Conservation (phyloP, 2,113 vertebrate genomes). For the Ophiodon elongatus region DNA sequence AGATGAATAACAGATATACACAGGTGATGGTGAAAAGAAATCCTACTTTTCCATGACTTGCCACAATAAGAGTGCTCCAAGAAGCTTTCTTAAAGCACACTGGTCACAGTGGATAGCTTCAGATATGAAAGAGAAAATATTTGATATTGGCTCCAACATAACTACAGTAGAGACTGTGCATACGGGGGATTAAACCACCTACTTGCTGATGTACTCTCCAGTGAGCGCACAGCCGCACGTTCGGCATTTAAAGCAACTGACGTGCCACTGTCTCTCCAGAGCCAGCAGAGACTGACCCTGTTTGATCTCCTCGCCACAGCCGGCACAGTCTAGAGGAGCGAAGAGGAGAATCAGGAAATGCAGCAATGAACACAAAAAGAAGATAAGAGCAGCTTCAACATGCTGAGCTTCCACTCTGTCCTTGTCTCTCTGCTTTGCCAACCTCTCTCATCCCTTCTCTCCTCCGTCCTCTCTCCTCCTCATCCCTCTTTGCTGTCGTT, state of each 20-base stretch:
- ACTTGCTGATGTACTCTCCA: conserved; percentile 99
- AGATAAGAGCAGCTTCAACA: conserved; percentile 18
- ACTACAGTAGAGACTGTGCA: neutral
- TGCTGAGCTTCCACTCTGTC: conserved; percentile 25
- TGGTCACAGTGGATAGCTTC: neutral
- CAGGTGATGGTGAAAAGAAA: neutral
- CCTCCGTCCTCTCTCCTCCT: conserved; percentile 19
- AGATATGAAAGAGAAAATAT: neutral
- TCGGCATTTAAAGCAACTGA: conserved; percentile 97
- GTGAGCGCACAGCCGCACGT: conserved; percentile 93
- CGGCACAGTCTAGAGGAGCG: conserved; percentile 89
- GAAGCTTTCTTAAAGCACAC: neutral
- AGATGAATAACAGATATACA: neutral
- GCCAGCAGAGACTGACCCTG: conserved; percentile 96
- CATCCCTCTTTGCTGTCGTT: conserved; percentile 15
- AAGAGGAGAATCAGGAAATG: neutral
- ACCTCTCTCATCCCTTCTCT: conserved; percentile 34
- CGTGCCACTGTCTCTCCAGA: conserved; percentile 97
- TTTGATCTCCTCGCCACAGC: conserved; percentile 96
- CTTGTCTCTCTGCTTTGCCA: conserved; percentile 21
- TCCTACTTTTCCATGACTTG: neutral
- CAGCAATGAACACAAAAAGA: neutral
- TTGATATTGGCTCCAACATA: conserved; percentile 7
- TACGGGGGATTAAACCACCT: conserved; percentile 67
- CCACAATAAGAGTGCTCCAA: neutral